A percentile compares a stretch with the other conserved stretches of the same genome.
Conservation (phyloP, 2,888 invertebrate species). For the Dryomyza anilis region DNA sequence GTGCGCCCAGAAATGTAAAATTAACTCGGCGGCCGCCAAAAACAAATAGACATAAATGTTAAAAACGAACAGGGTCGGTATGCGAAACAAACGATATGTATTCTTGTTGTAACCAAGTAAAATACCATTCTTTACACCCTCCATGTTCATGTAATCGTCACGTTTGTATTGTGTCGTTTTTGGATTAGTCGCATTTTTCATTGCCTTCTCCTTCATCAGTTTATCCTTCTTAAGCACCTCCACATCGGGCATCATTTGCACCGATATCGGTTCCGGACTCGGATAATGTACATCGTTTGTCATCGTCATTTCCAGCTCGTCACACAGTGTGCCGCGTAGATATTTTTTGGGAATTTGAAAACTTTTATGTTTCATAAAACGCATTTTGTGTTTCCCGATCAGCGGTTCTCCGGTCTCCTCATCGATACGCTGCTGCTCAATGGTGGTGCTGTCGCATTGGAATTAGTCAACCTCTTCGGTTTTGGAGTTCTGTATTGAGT, state of each 20-base stretch:
- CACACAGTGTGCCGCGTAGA: slow-evolving; percentile 47
- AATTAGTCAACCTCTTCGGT: slow-evolving; percentile 56
- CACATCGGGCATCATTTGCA: slow-evolving; percentile 29
- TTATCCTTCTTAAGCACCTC: slow-evolving; percentile 10
- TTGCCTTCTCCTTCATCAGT: background rate
- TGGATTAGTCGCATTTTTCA: too few species aligned
- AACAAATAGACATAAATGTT: slow-evolving; percentile 64
- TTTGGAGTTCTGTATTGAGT: slow-evolving; percentile 60
- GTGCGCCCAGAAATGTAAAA: slow-evolving; percentile 73
- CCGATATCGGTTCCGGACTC: slow-evolving; percentile 15
- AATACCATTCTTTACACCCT: slow-evolving; percentile 55
- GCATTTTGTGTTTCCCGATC: slow-evolving; percentile 50
- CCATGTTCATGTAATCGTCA: slow-evolving; percentile 56
- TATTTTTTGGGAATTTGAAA: slow-evolving; percentile 57
- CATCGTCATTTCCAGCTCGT: slow-evolving; percentile 46
- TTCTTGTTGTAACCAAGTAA: slow-evolving; percentile 57
- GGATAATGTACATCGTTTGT: slow-evolving; percentile 41
- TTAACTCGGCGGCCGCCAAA: slow-evolving; percentile 66
- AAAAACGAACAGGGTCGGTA: slow-evolving; percentile 68
- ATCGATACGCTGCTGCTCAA: slow-evolving; percentile 48
- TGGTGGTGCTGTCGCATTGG: slow-evolving; percentile 41
- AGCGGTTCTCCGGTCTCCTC: slow-evolving; percentile 59
- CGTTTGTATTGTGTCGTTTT: slow-evolving; percentile 40
- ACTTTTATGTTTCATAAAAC: slow-evolving; percentile 52
- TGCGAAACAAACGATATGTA: slow-evolving; percentile 65